Evolutionary conservation across 2,113 vertebrate genomes (phyloP).

Genomic region (Microcebus jonahi): DNA sequence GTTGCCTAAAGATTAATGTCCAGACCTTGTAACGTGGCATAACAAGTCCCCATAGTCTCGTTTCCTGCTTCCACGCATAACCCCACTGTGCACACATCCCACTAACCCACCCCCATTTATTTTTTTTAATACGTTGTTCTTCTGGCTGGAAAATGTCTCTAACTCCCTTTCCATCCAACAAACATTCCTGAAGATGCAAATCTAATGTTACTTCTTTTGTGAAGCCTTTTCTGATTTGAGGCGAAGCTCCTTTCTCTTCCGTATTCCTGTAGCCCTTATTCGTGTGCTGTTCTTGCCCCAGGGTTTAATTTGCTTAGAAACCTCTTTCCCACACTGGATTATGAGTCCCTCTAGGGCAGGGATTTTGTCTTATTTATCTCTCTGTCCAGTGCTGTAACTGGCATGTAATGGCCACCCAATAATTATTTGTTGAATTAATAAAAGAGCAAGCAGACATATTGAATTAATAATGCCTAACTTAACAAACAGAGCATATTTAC

Average conservation of each 20-base stretch:
- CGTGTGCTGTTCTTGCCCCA: not conserved
- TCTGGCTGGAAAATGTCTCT: not conserved
- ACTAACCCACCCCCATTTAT: too few relatives aligned
- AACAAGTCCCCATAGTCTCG: not conserved
- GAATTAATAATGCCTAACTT: not conserved
- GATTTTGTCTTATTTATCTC: not conserved
- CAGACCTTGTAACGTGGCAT: rapidly evolving
- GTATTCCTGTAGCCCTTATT: rapidly evolving
- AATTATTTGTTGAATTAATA: not conserved
- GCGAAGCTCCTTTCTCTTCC: not conserved
- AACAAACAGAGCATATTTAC: not conserved
- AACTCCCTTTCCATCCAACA: not conserved
- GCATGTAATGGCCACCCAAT: not conserved
- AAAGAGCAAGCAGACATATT: conserved; percentile 12
- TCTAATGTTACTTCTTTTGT: not conserved
- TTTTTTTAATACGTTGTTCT: not conserved
- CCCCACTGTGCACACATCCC: rapidly evolving
- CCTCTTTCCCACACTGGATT: not conserved
- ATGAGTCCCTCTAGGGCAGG: not conserved
- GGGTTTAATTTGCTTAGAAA: not conserved
- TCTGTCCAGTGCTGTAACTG: not conserved
- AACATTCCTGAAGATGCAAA: not conserved
- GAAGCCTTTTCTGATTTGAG: not conserved
- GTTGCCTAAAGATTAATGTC: not conserved
- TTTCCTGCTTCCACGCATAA: rapidly evolving